Base-by-base conservation (phyloP, 30 jellyfish, hydroid and myxozoan genomes). In the Chrysaora quinquecirrha region DNA sequence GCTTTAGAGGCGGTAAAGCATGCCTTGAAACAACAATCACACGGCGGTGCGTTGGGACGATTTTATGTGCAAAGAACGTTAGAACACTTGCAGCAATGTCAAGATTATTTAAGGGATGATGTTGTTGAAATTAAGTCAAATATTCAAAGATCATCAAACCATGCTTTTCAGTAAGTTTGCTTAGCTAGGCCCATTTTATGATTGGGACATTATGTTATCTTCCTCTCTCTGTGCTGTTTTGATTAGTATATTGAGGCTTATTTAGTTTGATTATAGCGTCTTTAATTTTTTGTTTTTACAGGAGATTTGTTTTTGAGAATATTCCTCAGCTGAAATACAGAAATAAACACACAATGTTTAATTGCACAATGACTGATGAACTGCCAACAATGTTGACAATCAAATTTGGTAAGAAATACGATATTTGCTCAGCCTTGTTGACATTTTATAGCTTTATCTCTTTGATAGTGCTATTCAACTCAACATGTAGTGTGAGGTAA, bases 241-340 rank as follows among this genome's bases (percentile, higher is more conserved):
- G n/a, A n/a, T n/a, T n/a, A n/a, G n/a, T n/a, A n/a, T n/a, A n/a
- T n/a, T n/a, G n/a, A n/a, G n/a, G n/a, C n/a, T n/a, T n/a, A n/a
- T n/a, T n/a, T n/a, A n/a, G n/a, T n/a, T n/a, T n/a, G n/a, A n/a
- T n/a, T n/a, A n/a, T n/a, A n/a, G n/a, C n/a, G n/a, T n/a, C n/a
- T n/a, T n/a, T n/a, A n/a, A n/a, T n/a, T n/a, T n/a, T n/a, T n/a
- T n/a, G n/a, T n/a, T n/a, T n/a, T n/a, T n/a, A n/a, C 68, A 82
- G 92, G 85, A 38, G 92, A 49, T 82, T 82, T 52, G 43, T 82
- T 3, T 82, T 20, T 70, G 92, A 82, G 47, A 82, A 82, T 56
- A 71, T 82, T 43, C 92, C 92, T 19, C 92, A 82, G 43, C 75
- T 82, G 31, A 82, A 82, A 29, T 82, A 82, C 69, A 82, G 92